These are phyloP conservation scores for Thomomys bottae DNA, from an alignment of 2,113 vertebrate genomes.

Conservation along the genomic window DNA sequence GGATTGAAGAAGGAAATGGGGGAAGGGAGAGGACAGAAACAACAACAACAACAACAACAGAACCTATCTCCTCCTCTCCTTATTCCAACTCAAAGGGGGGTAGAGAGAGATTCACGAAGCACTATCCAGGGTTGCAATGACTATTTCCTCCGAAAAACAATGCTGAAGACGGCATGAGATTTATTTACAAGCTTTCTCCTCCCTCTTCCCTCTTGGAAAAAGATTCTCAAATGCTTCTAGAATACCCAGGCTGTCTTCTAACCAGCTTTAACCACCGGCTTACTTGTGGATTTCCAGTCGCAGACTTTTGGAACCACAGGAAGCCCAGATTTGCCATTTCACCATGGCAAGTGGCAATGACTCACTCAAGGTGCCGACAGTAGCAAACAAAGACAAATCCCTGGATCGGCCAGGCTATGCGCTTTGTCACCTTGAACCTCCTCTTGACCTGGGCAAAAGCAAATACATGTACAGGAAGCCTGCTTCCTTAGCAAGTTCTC, in stretches of 20 bases:
- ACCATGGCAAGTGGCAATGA: slow-evolving; percentile 69
- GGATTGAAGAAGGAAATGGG: neutral
- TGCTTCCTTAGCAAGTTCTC: neutral
- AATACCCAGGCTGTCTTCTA: slow-evolving; percentile 3
- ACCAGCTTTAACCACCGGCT: slow-evolving; percentile 49
- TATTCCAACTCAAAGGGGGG: neutral
- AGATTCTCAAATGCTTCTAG: slow-evolving; percentile 35
- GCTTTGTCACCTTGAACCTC: slow-evolving; percentile 1
- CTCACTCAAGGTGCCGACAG: slow-evolving; percentile 32
- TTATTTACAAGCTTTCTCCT: slow-evolving; percentile 55
- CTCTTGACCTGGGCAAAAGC: neutral
- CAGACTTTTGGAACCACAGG: slow-evolving; percentile 64
- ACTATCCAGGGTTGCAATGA: neutral
- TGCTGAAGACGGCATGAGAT: neutral
- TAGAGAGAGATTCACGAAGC: neutral
- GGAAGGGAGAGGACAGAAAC: slow-evolving; percentile 52
- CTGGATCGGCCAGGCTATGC: neutral
- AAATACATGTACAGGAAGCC: neutral
- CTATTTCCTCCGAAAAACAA: slow-evolving; percentile 35
- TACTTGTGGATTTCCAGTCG: slow-evolving; percentile 60
- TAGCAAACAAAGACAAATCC: slow-evolving; percentile 53
- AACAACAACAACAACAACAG: neutral
- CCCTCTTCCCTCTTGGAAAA: slow-evolving; percentile 42
- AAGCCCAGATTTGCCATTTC: slow-evolving; percentile 71
- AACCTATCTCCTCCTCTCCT: slow-evolving; percentile 44